Evolutionary conservation across 2,797 vertebrate species (phyloP).

Genomic region (Epinephelus awoara): DNA sequence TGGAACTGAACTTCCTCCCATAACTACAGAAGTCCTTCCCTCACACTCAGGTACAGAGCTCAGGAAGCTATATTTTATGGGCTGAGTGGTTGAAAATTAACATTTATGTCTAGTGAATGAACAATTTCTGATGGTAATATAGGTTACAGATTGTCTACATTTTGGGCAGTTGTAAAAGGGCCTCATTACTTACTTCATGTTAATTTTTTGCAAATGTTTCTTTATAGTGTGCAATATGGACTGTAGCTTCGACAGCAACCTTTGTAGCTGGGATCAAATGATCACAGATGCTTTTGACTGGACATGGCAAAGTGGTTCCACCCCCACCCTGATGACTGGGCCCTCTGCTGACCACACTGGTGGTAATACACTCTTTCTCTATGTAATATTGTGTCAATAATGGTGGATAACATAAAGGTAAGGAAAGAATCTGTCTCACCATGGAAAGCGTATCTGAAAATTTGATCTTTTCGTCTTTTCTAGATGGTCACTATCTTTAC

Average conservation of each 20-base stretch:
- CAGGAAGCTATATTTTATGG: slow-evolving; percentile 31
- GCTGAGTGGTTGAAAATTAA: slow-evolving; percentile 50
- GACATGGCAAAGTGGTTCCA: slow-evolving; percentile 80
- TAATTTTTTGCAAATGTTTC: slow-evolving; percentile 34
- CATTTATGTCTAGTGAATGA: slow-evolving; percentile 6
- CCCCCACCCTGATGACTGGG: slow-evolving; percentile 78
- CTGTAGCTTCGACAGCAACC: slow-evolving; percentile 56
- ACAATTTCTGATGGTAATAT: background rate
- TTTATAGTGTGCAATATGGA: slow-evolving; percentile 67
- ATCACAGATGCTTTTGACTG: slow-evolving; percentile 84
- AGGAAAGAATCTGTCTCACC: background rate
- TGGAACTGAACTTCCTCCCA: slow-evolving; percentile 37
- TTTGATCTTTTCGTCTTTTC: background rate
- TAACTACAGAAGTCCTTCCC: background rate
- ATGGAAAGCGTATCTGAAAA: background rate
- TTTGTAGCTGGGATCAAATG: slow-evolving; percentile 81
- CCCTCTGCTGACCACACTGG: slow-evolving; percentile 83
- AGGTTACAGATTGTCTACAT: slow-evolving; percentile 17
- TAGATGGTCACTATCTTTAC: slow-evolving; percentile 83
- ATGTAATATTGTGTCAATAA: background rate
- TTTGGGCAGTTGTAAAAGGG: slow-evolving; percentile 12
- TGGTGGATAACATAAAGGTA: background rate
- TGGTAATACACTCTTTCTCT: slow-evolving; percentile 58
- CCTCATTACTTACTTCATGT: background rate
- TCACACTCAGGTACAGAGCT: slow-evolving; percentile 56